These are phyloP conservation scores for Acanthoscelides obtectus DNA, from an alignment of 2,888 invertebrate species.

Conservation along the genomic window DNA sequence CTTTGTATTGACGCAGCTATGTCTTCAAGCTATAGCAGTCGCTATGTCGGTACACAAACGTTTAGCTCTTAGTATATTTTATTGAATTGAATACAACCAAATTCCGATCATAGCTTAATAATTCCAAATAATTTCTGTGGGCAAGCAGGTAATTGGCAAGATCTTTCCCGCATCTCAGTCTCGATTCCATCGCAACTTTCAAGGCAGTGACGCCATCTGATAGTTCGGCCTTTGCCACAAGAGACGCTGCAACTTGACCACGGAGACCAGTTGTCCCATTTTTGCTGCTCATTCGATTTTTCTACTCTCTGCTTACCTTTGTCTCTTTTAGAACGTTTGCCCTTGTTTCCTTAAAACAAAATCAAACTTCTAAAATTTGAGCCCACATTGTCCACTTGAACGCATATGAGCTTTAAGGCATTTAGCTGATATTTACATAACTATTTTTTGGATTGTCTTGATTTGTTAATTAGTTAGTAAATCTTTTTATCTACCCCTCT, in stretches of 20 bases:
- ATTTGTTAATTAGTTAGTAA: too few relatives aligned
- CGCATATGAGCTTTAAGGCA: too few relatives aligned
- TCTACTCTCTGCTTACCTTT: background rate
- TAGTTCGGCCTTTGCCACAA: conserved; percentile 58
- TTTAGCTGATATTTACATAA: too few relatives aligned
- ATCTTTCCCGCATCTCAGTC: conserved; percentile 52
- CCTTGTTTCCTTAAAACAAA: background rate
- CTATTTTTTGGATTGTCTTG: too few relatives aligned
- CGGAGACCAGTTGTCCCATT: conserved; percentile 53
- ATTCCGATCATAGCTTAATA: conserved; percentile 24
- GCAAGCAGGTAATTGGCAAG: conserved; percentile 51
- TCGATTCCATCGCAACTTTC: conserved; percentile 45
- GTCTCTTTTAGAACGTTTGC: background rate
- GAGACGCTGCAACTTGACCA: conserved; percentile 63
- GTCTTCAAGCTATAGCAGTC: too few relatives aligned
- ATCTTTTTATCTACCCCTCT: too few relatives aligned
- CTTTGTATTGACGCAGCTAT: background rate
- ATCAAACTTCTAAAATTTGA: too few relatives aligned
- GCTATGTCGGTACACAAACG: background rate
- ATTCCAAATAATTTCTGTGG: conserved; percentile 42
- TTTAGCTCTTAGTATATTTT: background rate
- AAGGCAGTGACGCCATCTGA: conserved; percentile 53
- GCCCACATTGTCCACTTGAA: too few relatives aligned
- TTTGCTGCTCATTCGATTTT: conserved; percentile 24
- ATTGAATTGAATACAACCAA: background rate